These are phyloP conservation scores for Synodontis membranacea DNA, from an alignment of 2,113 vertebrate species.

Conservation along the genomic window DNA sequence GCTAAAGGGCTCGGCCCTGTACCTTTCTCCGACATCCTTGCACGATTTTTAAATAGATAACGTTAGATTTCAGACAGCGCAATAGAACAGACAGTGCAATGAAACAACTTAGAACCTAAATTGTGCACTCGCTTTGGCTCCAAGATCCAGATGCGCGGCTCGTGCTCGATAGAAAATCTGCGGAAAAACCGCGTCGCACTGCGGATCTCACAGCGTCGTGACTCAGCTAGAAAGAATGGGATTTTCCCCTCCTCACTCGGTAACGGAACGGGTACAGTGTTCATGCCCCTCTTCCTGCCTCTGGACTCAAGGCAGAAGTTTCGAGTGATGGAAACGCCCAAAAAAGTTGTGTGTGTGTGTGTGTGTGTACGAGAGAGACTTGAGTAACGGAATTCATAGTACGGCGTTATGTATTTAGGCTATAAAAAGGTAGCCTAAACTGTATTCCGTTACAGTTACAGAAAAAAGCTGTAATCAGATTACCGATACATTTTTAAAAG, in stretches of 20 bases:
- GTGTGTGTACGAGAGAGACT: background rate
- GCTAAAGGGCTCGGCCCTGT: background rate
- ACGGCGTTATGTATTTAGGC: no score
- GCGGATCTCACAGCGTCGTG: slow-evolving; percentile 24
- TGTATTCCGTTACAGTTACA: no score
- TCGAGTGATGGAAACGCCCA: background rate
- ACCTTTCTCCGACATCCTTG: slow-evolving; percentile 24
- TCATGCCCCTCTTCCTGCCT: background rate
- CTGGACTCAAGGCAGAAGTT: background rate
- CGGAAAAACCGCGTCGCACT: slow-evolving; percentile 21
- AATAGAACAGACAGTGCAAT: background rate
- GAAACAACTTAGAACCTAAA: background rate
- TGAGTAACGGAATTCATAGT: no score
- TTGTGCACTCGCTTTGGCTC: background rate
- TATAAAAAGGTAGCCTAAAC: no score
- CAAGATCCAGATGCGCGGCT: background rate
- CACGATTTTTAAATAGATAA: background rate
- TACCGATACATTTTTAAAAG: no score
- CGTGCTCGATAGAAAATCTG: background rate
- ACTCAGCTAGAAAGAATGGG: slow-evolving; percentile 38
- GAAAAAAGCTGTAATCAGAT: no score
- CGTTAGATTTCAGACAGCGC: background rate
- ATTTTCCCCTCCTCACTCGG: slow-evolving; percentile 3
- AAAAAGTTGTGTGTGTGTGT: background rate
- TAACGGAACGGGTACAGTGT: background rate